A percentile compares a stretch with the other conserved stretches of the same genome.
Conservation (phyloP, 2,888 invertebrate genomes). For the Drosophila glabriapex region DNA sequence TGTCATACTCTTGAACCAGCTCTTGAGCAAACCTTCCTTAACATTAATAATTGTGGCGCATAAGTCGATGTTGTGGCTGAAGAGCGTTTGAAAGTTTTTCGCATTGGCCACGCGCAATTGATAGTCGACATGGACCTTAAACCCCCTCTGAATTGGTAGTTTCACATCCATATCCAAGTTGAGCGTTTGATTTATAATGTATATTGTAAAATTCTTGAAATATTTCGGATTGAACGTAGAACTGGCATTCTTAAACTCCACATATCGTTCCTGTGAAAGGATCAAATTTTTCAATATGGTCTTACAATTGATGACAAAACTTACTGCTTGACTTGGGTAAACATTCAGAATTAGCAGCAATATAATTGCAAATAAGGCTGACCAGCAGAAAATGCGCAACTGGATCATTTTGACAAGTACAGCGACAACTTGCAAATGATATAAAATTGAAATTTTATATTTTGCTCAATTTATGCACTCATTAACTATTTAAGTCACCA, state of each 20-base stretch:
- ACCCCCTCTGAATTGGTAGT: slow-evolving; percentile 47
- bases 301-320: not conserved
- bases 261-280: slow-evolving; percentile 46
- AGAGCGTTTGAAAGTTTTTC: slow-evolving; percentile 60
- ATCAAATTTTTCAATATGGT: not conserved
- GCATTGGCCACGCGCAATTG: slow-evolving; percentile 65
- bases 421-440: slow-evolving; percentile 4
- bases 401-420: slow-evolving; percentile 17
- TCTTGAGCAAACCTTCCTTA: slow-evolving; percentile 61
- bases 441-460: not conserved
- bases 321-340: slow-evolving; percentile 36
- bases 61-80: slow-evolving; percentile 51
- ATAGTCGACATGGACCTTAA: slow-evolving; percentile 51
- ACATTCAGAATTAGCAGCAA: not conserved
- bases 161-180: slow-evolving; percentile 54
- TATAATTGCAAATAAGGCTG: slow-evolving; percentile 3
- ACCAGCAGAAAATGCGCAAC: not conserved
- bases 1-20: slow-evolving; percentile 62
- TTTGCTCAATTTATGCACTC: slow-evolving; percentile 1
- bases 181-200: slow-evolving; percentile 33
- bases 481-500: slow-evolving; percentile 11
- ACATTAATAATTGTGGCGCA: slow-evolving; percentile 46
- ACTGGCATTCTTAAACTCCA: slow-evolving; percentile 32
- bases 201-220: slow-evolving; percentile 49
- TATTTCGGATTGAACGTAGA: slow-evolving; percentile 48